Base-by-base conservation (phyloP, 1,140 invertebrate genomes). In the Hesperophylax magnus region DNA sequence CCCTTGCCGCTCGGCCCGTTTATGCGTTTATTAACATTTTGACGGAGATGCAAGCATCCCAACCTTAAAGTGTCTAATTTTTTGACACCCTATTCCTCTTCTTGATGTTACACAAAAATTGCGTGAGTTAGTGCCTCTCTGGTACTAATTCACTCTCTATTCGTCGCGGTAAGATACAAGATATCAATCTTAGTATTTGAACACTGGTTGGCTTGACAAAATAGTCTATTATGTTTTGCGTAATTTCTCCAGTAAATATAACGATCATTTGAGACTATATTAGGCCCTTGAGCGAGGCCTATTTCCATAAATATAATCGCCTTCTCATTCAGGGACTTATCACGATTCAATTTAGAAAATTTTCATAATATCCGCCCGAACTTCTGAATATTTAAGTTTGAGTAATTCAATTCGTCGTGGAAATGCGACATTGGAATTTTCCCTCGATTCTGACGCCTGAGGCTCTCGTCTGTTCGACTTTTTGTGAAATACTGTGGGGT, bases 251-350 rank as follows among this genome's bases (percentile, higher is more conserved):
- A 20, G 15, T 6, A 24, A 61, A n/a, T 18, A 8, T 24, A 61
- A 47, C 58, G 18, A 20, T 61, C 20, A 24, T 61, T 61, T 18
- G 24, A 18, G 18, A 61, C 58, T 0, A 20, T 18, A 18, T 20
- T 61, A 20, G 58, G 58, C 58, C 56, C 39, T 47, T 47, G 39
- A 14, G 58, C 58, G 18, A 11, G 18, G 58, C 24, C 58, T 3
- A 61, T 61, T 61, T 22, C 58, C 58, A 61, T 61, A 61, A 61
- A 61, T 61, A 61, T 22, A 61, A 61, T 61, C 14, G 58, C 20
- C 7, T 20, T 11, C 8, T 20, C 18, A 14, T 61, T 61, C 58
- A 24, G 58, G 24, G 58, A n/a, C 18, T 61, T 22, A 61, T 22
- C n/a, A 22, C 14, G 58, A 61, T 61, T 61, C 58, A 61, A 61